These are phyloP conservation scores for Antechinus stuartii DNA, from an alignment of 2,113 vertebrate species.

Conservation along the genomic window DNA sequence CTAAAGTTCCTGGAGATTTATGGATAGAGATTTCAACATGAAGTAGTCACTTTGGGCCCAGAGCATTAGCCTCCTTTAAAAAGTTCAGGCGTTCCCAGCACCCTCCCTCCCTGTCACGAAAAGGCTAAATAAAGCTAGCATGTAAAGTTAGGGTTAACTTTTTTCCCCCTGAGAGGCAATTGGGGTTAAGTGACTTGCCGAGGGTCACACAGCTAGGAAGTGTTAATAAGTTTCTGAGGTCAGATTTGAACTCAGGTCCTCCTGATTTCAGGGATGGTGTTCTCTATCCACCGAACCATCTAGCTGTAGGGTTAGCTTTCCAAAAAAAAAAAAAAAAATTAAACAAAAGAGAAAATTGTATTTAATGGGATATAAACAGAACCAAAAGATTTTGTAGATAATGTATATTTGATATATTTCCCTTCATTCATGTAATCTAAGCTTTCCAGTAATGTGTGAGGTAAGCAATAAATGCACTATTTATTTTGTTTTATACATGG, in stretches of 20 bases:
- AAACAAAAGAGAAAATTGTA: neutral
- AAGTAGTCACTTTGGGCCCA: neutral
- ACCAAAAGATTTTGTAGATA: neutral
- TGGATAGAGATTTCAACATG: neutral
- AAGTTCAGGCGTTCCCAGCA: neutral
- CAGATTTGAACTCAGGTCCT: no score
- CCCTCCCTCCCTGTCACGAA: neutral
- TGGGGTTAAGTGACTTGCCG: no score
- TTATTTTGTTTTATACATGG: constrained; percentile 10
- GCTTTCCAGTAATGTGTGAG: neutral
- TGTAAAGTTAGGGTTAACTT: neutral
- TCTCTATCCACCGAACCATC: no score
- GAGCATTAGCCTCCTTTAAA: neutral
- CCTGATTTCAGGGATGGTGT: no score
- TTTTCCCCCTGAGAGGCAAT: no score
- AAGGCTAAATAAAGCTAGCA: neutral
- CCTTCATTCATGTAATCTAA: neutral
- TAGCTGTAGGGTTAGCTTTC: no score
- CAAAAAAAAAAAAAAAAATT: neutral
- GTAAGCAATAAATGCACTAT: neutral
- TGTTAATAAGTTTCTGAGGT: no score
- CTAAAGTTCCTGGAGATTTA: neutral
- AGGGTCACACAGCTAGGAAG: no score
- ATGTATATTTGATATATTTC: no score
- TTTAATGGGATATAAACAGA: neutral